These are phyloP conservation scores for Artibeus jamaicensis DNA, from an alignment of 2,797 vertebrate species.

Conservation along the genomic window DNA sequence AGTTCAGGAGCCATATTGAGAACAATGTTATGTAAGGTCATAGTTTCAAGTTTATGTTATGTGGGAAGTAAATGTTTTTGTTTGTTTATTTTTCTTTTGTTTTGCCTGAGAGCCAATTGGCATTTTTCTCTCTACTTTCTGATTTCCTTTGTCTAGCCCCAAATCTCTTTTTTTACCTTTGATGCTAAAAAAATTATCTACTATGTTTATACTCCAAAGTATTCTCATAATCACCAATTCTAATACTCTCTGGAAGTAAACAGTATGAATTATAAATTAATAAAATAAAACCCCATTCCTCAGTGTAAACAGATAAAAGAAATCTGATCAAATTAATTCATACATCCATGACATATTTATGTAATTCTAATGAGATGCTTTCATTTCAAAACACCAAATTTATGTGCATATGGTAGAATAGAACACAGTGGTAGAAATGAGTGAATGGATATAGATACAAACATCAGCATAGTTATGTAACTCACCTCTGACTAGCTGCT, in stretches of 20 bases:
- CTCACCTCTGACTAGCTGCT: not conserved
- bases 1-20: not conserved
- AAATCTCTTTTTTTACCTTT: not conserved
- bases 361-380: not conserved
- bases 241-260: not conserved
- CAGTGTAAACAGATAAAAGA: not conserved
- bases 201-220: not conserved
- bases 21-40: not conserved
- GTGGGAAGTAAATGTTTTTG: not conserved
- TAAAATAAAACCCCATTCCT: not conserved
- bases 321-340: not conserved
- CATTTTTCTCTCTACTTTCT: not conserved
- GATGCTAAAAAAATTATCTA: not conserved
- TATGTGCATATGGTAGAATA: not conserved
- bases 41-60: not conserved
- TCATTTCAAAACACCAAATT: not conserved
- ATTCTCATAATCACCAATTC: not conserved
- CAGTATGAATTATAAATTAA: not conserved
- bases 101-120: not conserved
- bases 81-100: not conserved
- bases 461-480: not conserved
- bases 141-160: not conserved
- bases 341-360: not conserved
- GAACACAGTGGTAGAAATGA: not conserved
- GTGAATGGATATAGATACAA: not conserved